Evolutionary conservation across 1,140 invertebrate species (phyloP).

Genomic region (Wiebesia pumilae): DNA sequence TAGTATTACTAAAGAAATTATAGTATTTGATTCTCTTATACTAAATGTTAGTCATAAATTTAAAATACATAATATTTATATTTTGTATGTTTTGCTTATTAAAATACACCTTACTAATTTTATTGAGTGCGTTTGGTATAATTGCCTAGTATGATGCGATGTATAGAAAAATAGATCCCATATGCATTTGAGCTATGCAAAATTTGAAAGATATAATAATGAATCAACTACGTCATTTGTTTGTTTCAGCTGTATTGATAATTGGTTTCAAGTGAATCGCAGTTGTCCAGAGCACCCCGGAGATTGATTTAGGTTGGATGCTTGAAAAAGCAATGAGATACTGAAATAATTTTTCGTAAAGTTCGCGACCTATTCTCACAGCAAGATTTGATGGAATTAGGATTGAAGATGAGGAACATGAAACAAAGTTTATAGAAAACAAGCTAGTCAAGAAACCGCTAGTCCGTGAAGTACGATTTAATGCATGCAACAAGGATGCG

Average conservation of each 20-base stretch:
- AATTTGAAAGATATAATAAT: not conserved
- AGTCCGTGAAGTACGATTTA: slow-evolving; percentile 70
- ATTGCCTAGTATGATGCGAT: too few relatives aligned
- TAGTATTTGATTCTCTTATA: too few relatives aligned
- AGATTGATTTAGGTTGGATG: slow-evolving; percentile 81
- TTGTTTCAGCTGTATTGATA: slow-evolving; percentile 91
- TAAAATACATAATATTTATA: too few relatives aligned
- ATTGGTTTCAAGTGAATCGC: slow-evolving; percentile 98
- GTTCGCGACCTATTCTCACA: not conserved
- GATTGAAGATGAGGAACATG: slow-evolving; percentile 45
- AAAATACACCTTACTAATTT: too few relatives aligned
- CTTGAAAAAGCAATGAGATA: slow-evolving; percentile 35
- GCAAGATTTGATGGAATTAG: not conserved
- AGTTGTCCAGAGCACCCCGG: slow-evolving; percentile 97
- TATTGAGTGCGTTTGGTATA: too few relatives aligned
- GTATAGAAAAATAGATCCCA: too few relatives aligned
- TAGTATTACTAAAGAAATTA: too few relatives aligned
- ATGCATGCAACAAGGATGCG: slow-evolving; percentile 19
- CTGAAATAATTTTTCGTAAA: slow-evolving; percentile 41
- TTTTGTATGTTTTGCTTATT: too few relatives aligned
- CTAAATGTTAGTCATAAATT: too few relatives aligned
- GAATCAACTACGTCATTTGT: not conserved
- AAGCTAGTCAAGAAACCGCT: slow-evolving; percentile 75
- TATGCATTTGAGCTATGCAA: too few relatives aligned
- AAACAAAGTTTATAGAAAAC: slow-evolving; percentile 60